Percentiles rank a stretch among this genome's conserved stretches.
Conservation (phyloP, 1,140 invertebrate species). For the Drosophila dunni region DNA sequence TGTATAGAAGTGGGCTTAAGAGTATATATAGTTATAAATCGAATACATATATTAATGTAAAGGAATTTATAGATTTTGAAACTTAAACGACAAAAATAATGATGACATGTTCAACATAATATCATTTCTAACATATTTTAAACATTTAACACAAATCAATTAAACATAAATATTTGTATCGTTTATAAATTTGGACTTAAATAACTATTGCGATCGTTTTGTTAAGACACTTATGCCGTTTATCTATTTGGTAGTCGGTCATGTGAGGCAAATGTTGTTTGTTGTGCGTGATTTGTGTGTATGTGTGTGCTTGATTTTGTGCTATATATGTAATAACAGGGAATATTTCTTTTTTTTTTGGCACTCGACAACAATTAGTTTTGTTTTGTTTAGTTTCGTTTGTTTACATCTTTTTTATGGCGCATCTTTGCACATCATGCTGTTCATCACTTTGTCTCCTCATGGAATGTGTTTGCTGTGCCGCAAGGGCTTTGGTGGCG, state of each 20-base stretch:
- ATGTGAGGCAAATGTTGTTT: slow-evolving; percentile 59
- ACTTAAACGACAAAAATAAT: slow-evolving; percentile 52
- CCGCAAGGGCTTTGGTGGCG: slow-evolving; percentile 87
- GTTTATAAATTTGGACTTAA: slow-evolving; percentile 23
- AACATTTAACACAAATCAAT: slow-evolving; percentile 58
- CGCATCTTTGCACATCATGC: slow-evolving; percentile 39
- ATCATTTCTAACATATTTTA: slow-evolving; percentile 67
- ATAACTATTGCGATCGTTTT: slow-evolving; percentile 53
- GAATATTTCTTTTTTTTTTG: slow-evolving; percentile 32
- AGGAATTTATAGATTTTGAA: slow-evolving; percentile 1
- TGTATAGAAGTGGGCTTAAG: slow-evolving; percentile 30
- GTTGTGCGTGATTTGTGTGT: slow-evolving; percentile 15
- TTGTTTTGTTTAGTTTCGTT: slow-evolving; percentile 30
- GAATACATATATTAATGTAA: slow-evolving; percentile 15
- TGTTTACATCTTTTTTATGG: slow-evolving; percentile 42
- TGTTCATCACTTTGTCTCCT: slow-evolving; percentile 5
- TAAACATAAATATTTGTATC: slow-evolving; percentile 35
- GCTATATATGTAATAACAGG: slow-evolving; percentile 42
- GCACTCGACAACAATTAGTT: slow-evolving; percentile 60
- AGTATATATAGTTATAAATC: slow-evolving; percentile 20
- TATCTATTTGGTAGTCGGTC: slow-evolving; percentile 65
- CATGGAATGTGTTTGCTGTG: slow-evolving; percentile 85
- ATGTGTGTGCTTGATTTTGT: slow-evolving; percentile 9
- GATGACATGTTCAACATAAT: slow-evolving; percentile 81
- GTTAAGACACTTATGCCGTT: slow-evolving; percentile 70